These are phyloP conservation scores for Acanthaster planci DNA, from an alignment of 35 echinoderm and acorn worm genomes.

Conservation along the genomic window DNA sequence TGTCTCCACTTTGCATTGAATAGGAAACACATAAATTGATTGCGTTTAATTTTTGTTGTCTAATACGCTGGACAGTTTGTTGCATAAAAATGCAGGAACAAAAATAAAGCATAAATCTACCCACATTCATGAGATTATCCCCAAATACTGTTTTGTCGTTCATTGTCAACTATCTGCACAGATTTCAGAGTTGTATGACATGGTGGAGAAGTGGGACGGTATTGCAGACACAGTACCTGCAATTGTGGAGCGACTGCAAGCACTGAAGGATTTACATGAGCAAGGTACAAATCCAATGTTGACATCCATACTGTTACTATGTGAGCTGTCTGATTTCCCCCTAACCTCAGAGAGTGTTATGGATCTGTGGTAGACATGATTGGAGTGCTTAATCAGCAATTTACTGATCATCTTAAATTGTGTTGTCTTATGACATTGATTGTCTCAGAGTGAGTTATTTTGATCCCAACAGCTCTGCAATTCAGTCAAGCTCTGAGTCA, in stretches of 20 bases:
- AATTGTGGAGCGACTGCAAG: slow-evolving; percentile 76
- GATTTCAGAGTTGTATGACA: slow-evolving; percentile 90
- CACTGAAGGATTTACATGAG: slow-evolving; percentile 88
- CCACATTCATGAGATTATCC: not conserved
- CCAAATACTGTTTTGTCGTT: not conserved
- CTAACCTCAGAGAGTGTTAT: not conserved
- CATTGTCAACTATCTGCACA: slow-evolving; percentile 2
- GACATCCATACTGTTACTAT: too few species aligned
- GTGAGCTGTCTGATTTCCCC: not conserved
- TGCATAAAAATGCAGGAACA: too few species aligned
- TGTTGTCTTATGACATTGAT: too few species aligned
- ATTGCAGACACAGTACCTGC: slow-evolving; percentile 90
- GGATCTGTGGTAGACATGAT: not conserved
- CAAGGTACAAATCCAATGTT: slow-evolving; percentile 92
- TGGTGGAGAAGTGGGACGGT: slow-evolving; percentile 90
- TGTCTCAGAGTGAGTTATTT: not conserved
- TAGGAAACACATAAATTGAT: too few species aligned
- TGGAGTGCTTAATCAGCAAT: not conserved
- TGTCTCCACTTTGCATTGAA: too few species aligned
- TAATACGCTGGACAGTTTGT: too few species aligned
- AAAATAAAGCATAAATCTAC: not conserved
- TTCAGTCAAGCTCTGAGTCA: slow-evolving; percentile 96
- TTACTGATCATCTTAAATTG: not conserved
- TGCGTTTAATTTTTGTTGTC: too few species aligned
- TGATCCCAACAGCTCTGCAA: slow-evolving; percentile 65